Conservation (phyloP, 2,888 invertebrate genomes). For the Theodoxus fluviatilis region DNA sequence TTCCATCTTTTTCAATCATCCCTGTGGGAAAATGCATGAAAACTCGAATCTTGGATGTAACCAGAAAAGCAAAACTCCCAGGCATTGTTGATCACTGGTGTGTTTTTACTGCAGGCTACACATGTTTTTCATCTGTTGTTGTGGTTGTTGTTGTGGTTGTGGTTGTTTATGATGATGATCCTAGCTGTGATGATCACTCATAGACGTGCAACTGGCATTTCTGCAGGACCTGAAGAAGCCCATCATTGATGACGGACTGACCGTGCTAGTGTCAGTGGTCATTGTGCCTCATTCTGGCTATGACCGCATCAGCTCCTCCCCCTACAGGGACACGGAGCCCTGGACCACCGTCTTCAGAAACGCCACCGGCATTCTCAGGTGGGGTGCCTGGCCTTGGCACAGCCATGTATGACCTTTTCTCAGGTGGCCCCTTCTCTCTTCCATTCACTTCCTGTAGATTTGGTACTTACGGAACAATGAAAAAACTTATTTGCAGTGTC, state of each 20-base stretch:
- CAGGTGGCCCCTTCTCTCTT: no score
- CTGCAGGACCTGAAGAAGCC: conserved; percentile 86
- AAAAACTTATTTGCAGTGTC: no score
- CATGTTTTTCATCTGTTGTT: background rate
- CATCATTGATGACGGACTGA: conserved; percentile 93
- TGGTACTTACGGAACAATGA: no score
- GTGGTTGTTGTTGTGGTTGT: no score
- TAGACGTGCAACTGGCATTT: no score
- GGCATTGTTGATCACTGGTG: background rate
- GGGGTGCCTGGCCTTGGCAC: conserved; percentile 25
- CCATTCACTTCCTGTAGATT: no score
- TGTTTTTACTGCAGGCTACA: background rate
- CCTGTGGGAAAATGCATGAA: no score
- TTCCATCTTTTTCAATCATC: background rate
- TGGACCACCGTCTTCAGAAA: conserved; percentile 98
- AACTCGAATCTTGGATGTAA: no score
- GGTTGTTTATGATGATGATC: no score
- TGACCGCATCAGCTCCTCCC: conserved; percentile 68
- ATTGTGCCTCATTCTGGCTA: conserved; percentile 86
- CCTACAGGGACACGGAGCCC: conserved; percentile 75
- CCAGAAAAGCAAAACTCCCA: no score
- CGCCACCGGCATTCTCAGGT: conserved; percentile 90
- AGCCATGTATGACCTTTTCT: no score
- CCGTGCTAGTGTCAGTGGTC: conserved; percentile 89
- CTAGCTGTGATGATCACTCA: no score